Base-by-base conservation (phyloP, 1,140 invertebrate genomes). In the Aphaenogaster ashmeadi region DNA sequence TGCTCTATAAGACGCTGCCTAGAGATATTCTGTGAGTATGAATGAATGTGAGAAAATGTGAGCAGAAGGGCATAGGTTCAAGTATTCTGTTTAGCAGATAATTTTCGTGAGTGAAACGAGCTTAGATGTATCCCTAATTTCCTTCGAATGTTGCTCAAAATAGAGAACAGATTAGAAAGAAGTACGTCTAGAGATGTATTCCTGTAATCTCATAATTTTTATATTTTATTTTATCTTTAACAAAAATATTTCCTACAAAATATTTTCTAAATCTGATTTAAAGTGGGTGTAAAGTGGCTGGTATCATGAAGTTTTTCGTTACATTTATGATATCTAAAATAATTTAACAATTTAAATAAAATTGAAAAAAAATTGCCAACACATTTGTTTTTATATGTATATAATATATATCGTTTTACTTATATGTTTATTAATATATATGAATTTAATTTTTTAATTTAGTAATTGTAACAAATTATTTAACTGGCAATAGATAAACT, bases 1-100 rank as follows among this genome's bases (percentile, higher is more conserved):
- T 95, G 56, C 90, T 95, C 18, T 92, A 91, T 64, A 95, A 92
- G 88, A 96, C 95, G 7, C 36, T 95, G 41, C 95, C 95, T 1
- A 92, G 95, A 83, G 95, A 96, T 89, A 80, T 95, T 60, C 87
- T 93, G 95, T 96, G 91, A 96, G 95, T 95, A 89, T 11, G 4
- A 83, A 60, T 21, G 18, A 44, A 36, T 47, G 27, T 15, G 54
- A 36, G 4, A 21, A 72, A 7, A 27, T 21, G 38, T 5, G 1
- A 11, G 2, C 2, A 18, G 18, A n/a, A 44, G 13, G n/a, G 21
- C 3, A 47, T n/a, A 36, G 13, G 18, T 52, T 33, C 7, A 38
- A 6, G 47, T n/a, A 8, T 27, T 44, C 9, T 18, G 18, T 21
- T n/a, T 21, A 66, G 18, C 8, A 36, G 18, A 74, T 38, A 52